Base-by-base conservation (phyloP, 2,888 invertebrate species). In the Drosophila affinis region DNA sequence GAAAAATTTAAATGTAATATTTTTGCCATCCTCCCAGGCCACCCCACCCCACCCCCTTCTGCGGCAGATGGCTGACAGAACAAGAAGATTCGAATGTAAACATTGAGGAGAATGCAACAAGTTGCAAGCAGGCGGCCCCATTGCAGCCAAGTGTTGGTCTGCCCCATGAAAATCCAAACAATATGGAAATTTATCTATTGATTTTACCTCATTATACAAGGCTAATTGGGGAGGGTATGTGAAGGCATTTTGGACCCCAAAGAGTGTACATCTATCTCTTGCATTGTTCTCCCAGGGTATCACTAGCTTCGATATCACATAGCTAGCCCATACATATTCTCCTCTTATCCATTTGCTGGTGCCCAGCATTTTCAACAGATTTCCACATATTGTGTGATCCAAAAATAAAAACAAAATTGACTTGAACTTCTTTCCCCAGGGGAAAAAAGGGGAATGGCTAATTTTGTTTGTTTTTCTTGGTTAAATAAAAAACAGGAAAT, bases 91-190 rank as follows among this genome's bases (percentile, higher is more conserved):
- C 24, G 32, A 48, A 34, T 78, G 77, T 73, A 76, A 74, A 63
- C 74, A 62, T 64, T 68, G 54, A 18, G 58, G 47, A 3, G 29
- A 45, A 58, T 72, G 68, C 75, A 80, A 69, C 78, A 83, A 83
- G 79, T 80, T 72, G 78, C 70, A 69, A 53, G 63, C 34, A 45
- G 53, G 46, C 17, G 44, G 52, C 53, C 44, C 49, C 51, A 69
- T 47, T 69, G 68, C 58, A 68, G 32, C 32, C 64, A 64, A 64
- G 67, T 65, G 64, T n/a, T 44, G 44, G 32, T 24, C 58, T 39
- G 52, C 59, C 59, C 44, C 46, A 27, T 34, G 14, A 34, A 51
- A 62, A 62, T 45, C 32, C 14, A 71, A 71, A 72, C 56, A 71
- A 68, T 39, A 39, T 39, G 9, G 7, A 61, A 39, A 21, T 56